Percentiles rank a stretch among this genome's conserved stretches.
Conservation (phyloP, 2,797 vertebrate genomes). For the Anomalospiza imberbis region DNA sequence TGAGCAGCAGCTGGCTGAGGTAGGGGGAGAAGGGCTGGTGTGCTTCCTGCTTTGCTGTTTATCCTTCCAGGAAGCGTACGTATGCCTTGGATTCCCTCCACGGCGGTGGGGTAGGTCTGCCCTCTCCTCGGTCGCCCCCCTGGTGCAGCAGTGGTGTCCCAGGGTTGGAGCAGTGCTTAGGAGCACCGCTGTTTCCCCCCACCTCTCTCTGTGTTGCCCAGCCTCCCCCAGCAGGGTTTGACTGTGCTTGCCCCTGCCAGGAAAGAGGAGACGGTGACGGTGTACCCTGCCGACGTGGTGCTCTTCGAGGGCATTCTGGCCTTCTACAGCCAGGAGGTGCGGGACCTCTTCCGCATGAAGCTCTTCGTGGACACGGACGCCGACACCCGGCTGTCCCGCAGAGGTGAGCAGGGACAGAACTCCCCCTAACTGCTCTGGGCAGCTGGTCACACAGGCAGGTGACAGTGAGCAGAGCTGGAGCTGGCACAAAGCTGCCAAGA, state of each 20-base stretch:
- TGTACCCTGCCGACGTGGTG: slow-evolving; percentile 95
- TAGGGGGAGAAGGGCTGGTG: not conserved
- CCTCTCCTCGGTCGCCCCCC: not conserved
- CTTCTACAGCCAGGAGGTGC: slow-evolving; percentile 94
- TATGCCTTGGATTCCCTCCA: slow-evolving; percentile 29
- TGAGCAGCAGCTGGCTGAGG: not conserved
- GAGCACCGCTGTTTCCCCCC: not conserved
- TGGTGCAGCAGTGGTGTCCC: slow-evolving; percentile 21
- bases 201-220: not conserved
- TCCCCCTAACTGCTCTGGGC: not conserved
- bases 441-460: not conserved
- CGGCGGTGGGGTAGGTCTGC: not conserved
- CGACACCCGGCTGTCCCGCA: slow-evolving; percentile 92
- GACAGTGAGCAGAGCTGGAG: not conserved
- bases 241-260: slow-evolving; percentile 64
- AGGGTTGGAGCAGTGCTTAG: slow-evolving; percentile 2
- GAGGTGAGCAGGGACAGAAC: slow-evolving; percentile 76
- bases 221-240: not conserved
- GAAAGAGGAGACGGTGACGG: slow-evolving; percentile 91
- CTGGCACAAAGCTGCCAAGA: not conserved
- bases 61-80: slow-evolving; percentile 9
- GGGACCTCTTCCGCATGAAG: slow-evolving; percentile 98
- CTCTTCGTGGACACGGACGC: slow-evolving; percentile 97
- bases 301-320: slow-evolving; percentile 96
- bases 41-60: slow-evolving; percentile 29